These are phyloP conservation scores for Chironomus striatipennis DNA, from an alignment of 1,140 invertebrate genomes.

Conservation along the genomic window DNA sequence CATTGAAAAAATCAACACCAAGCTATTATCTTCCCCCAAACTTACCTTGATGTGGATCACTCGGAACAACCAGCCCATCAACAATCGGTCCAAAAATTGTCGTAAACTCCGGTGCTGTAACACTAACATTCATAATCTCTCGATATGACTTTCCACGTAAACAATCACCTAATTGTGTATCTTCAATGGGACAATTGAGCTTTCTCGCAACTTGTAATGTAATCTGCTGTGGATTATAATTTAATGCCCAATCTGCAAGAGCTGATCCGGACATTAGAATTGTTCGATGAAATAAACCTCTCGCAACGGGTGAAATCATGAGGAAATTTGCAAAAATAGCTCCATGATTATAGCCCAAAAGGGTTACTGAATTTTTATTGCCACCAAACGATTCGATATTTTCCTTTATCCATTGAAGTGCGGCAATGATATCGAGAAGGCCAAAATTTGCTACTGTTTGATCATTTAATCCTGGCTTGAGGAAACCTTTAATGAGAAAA, in stretches of 20 bases:
- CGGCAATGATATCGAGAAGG: conserved; percentile 78
- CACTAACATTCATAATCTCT: conserved; percentile 63
- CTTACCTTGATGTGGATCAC: conserved; percentile 58
- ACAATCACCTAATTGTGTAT: conserved; percentile 50
- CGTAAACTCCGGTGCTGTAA: conserved; percentile 52
- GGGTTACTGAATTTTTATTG: conserved; percentile 69
- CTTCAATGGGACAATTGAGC: conserved; percentile 62
- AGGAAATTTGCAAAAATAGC: conserved; percentile 85
- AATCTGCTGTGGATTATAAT: conserved; percentile 65
- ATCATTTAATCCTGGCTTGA: conserved; percentile 62
- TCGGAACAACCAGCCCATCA: conserved; percentile 73
- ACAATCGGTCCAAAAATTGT: conserved; percentile 72
- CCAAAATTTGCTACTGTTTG: conserved; percentile 76
- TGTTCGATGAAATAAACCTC: conserved; percentile 77
- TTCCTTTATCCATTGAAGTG: conserved; percentile 78
- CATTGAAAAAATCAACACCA: too few species aligned
- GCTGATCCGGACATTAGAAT: conserved; percentile 93
- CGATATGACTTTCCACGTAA: conserved; percentile 46
- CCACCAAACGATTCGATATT: conserved; percentile 81
- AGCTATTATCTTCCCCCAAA: too few species aligned
- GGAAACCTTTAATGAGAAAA: conserved; percentile 57
- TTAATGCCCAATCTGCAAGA: conserved; percentile 80
- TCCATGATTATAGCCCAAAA: conserved; percentile 91
- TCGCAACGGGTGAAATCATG: conserved; percentile 73
- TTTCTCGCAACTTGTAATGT: conserved; percentile 71